Base-by-base conservation (phyloP, 2,113 vertebrate genomes). In the Gymnocephalus cernua region DNA sequence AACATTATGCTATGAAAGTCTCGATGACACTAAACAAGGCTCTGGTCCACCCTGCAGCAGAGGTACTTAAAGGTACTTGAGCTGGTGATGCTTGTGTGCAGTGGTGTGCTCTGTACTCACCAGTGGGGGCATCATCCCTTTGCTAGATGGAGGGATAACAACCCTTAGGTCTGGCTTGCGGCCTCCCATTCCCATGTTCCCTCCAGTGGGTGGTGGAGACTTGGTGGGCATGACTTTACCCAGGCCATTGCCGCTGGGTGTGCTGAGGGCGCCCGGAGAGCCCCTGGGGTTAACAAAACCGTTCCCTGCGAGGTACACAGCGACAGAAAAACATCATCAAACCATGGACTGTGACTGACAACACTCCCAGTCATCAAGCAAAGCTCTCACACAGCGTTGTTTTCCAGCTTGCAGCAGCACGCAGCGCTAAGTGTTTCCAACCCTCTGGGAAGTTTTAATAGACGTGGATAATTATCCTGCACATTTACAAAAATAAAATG, bases 61-160 rank as follows among this genome's bases (percentile, higher is more conserved):
- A 83, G 64, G 56, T 41, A 83, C 81, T 70, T 74, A 29, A 66
- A 73, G 79, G 68, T 67, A 66, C 68, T 83, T 85, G 29, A 67
- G 84, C 72, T 54, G 57, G 32, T 61, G 62, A 71, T 62, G 47
- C 77, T 80, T 38, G 19, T 87, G 79, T 82, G 89, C 84, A 66
- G 74, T 16, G 56, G 79, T 44, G 80, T 88, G 85, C 23, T 87
- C 80, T 38, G 48, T 85, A 95, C 96, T 96, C 94, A 99, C 98
- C 96, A 99, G 82, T n/a, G 98, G 97, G 62, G 97, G 97, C 98
- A 99, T 99, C 97, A 98, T 97, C 90, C 97, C 96, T 94, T 99
- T 99, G 96, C 97, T 97, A 59, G 97, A 97, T 78, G 98, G 97
- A 2, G 98, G 98, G 92, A 99, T 99, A 90, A 99, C 98, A 13